Base-by-base conservation (phyloP, 2,113 vertebrate genomes). In the Anarhynchus alexandrinus region DNA sequence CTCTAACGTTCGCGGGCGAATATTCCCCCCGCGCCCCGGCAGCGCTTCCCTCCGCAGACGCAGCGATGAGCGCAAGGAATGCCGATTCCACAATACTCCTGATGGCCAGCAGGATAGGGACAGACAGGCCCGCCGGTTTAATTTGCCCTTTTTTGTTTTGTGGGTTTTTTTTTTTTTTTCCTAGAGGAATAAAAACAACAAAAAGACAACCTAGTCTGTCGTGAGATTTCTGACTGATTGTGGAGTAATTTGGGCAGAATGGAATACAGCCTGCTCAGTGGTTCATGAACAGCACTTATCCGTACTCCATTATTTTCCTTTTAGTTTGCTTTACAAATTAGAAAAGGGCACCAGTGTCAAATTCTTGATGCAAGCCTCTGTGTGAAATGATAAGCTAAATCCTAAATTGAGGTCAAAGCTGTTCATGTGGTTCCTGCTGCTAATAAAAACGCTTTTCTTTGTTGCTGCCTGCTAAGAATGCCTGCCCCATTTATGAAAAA, bases 311-410 rank as follows among this genome's bases (percentile, higher is more conserved):
- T 90, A 94, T 96, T 96, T 97, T 64, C 95, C 91, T 88, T 84
- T 86, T 96, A 97, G 97, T 98, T 98, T 97, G 97, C 96, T 97
- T 98, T 97, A 96, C 96, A 95, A 96, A 97, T 97, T 97, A 97
- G 97, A 92, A 96, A 96, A 97, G 97, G 97, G 95, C 97, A 95
- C 83, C 67, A 83, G 93, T 97, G 97, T 97, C 97, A 97, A 96
- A 94, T 94, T 96, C 91, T 93, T 97, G 96, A 97, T 97, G 95
- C 96, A 95, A 95, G 95, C 87, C 94, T 96, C 95, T 96, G 97
- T 96, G 96, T 97, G 97, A 97, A 97, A 96, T 94, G 96, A 97
- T 97, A 97, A 96, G 96, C 93, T 96, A 96, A 97, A 96, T 97
- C 95, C 96, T 97, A 96, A 96, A 96, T 95, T 94, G 96, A 96